Evolutionary conservation across 2,888 invertebrate species (phyloP), one percentile per base, ranked within the genome.

Genomic region (Hypena proboscidalis): DNA sequence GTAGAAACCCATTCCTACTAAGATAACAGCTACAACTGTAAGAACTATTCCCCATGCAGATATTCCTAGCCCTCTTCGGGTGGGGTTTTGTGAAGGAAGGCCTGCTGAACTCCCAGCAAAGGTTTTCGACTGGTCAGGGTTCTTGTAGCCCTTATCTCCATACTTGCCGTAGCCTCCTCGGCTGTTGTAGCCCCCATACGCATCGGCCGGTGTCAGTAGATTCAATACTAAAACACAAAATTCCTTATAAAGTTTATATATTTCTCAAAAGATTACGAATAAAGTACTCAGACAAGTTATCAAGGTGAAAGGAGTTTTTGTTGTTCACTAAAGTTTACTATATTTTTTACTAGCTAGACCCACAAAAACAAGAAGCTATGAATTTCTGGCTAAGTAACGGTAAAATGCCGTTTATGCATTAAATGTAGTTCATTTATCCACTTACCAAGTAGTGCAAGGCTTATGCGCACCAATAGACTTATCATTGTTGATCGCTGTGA

Each of bases 31-130:
- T 6, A 93, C 70, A 41, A 93, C 76, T 5, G 93, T 62, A n/a
- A 85, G 77, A 6, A 93, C 92, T 15, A 94, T 92, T 10, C 94
- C 94, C 92, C 94, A 94, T 0, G 94, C 94, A 0, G 94, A 93
- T 20, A 94, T 80, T 3, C 92, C 92, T n/a, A 90, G 58, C 8
- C 91, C 89, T 67, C 74, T 73, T 22, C 83, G 69, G 1, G 78
- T 64, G 1, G 76, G 29, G 22, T 70, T 71, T 42, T 84, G 79
- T 3, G 74, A 59, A 2, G 83, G 72, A 8, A 77, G 48, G 3
- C 80, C 79, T 11, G 74, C 41, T 14, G 76, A 72, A n/a, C 74
- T 67, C 2, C 80, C 80, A 8, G 52, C 57, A 4, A 74, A 60
- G 2, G 76, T 66, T 37, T 80, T 80, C 0, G 68, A 47, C 21